Conservation (phyloP, 2,797 vertebrate genomes). For the Mico argentatus region DNA sequence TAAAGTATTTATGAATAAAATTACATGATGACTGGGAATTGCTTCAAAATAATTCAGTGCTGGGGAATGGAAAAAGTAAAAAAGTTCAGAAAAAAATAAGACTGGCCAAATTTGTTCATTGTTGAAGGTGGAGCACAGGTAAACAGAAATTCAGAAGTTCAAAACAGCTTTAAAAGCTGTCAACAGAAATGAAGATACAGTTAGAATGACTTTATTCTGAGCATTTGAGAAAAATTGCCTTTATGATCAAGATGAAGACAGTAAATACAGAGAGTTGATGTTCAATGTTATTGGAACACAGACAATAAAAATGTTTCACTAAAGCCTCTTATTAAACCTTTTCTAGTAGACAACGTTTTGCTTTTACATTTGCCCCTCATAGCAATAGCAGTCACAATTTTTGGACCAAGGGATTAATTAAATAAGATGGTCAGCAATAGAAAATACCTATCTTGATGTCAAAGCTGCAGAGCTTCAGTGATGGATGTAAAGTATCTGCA, state of each 20-base stretch:
- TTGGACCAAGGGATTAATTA: neutral
- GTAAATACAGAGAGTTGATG: neutral
- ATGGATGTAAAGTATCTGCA: neutral
- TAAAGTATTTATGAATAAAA: neutral
- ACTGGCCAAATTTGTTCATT: neutral
- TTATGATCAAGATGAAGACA: neutral
- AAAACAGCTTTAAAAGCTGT: neutral
- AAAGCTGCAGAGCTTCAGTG: neutral
- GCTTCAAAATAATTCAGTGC: slow-evolving; percentile 13
- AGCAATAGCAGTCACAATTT: neutral
- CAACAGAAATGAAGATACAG: neutral
- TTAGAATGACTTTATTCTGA: neutral
- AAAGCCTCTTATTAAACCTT: neutral
- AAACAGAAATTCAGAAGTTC: neutral
- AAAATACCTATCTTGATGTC: neutral
- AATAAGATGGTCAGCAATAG: neutral
- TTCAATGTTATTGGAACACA: neutral
- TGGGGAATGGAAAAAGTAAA: neutral
- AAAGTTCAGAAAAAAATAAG: neutral
- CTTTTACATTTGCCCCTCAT: neutral
- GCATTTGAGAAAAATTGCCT: neutral
- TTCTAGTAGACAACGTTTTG: neutral
- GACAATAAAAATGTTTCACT: neutral
- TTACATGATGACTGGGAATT: neutral
- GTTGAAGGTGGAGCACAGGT: neutral